These are phyloP conservation scores for Campoletis sonorensis DNA, from an alignment of 1,140 invertebrate genomes.

Conservation along the genomic window DNA sequence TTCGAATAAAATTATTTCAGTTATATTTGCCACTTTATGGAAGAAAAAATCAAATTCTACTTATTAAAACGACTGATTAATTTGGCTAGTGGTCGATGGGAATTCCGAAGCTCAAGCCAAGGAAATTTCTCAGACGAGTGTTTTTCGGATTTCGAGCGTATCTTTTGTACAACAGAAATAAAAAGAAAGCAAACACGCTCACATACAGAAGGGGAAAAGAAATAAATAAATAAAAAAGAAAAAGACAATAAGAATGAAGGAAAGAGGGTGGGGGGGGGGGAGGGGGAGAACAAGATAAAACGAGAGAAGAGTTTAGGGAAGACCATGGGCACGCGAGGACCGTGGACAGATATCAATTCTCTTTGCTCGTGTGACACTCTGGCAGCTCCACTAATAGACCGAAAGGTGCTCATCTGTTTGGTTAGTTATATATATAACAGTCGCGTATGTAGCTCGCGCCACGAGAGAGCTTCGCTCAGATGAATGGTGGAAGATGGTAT, in stretches of 20 bases:
- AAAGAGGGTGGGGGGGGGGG: too few relatives aligned
- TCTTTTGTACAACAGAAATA: slow-evolving; percentile 6
- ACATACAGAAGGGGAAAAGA: neutral
- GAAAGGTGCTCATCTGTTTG: slow-evolving; percentile 69
- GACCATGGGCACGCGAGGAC: slow-evolving; percentile 28
- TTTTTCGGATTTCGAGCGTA: slow-evolving; percentile 25
- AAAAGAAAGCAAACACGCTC: neutral
- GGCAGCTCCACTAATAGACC: slow-evolving; percentile 73
- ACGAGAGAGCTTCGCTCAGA: slow-evolving; percentile 21
- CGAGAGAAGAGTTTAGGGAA: slow-evolving; percentile 13
- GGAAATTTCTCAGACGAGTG: slow-evolving; percentile 37
- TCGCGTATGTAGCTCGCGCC: slow-evolving; percentile 23
- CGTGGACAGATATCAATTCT: slow-evolving; percentile 69
- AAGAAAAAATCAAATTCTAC: too few relatives aligned
- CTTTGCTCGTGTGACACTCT: slow-evolving; percentile 60
- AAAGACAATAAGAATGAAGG: slow-evolving; percentile 21
- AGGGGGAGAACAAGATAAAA: slow-evolving; percentile 23
- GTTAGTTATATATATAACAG: slow-evolving; percentile 41
- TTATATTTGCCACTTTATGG: too few relatives aligned
- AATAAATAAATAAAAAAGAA: slow-evolving; percentile 10
- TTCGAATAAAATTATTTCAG: too few relatives aligned
- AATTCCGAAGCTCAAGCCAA: neutral
- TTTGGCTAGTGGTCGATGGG: neutral
- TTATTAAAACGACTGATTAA: too few relatives aligned
- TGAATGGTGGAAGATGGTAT: slow-evolving; percentile 35